A percentile compares a stretch with the other conserved stretches of the same genome.
phyloP scores from a whole-genome alignment of 1,140 invertebrate species.

The Hyposmocoma kahamanoa region DNA sequence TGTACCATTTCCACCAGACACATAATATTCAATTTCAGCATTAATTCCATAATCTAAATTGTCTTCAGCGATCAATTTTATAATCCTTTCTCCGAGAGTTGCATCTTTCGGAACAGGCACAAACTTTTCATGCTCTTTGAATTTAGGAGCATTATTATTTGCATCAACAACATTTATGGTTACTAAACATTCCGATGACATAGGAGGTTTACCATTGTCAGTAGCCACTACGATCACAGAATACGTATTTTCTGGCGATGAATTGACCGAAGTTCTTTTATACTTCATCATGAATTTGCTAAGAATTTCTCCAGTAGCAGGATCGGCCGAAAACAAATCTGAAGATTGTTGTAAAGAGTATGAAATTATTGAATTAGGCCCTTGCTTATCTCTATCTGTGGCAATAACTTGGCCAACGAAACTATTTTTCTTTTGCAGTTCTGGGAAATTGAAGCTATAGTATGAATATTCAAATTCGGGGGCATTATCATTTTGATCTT shows the following conservation, averaged over 20 bases:
- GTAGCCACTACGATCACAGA: constrained; percentile 89
- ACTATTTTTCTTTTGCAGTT: constrained; percentile 84
- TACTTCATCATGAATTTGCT: constrained; percentile 89
- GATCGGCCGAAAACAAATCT: constrained; percentile 92
- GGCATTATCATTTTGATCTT: constrained; percentile 96
- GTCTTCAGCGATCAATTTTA: constrained; percentile 85
- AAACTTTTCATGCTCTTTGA: constrained; percentile 82
- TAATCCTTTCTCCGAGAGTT: constrained; percentile 78
- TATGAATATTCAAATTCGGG: constrained; percentile 91
- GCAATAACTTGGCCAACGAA: constrained; percentile 93
- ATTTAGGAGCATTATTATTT: constrained; percentile 91
- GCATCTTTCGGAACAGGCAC: constrained; percentile 89
- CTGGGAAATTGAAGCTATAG: constrained; percentile 93
- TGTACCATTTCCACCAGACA: constrained; percentile 85
- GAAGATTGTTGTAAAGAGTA: constrained; percentile 94
- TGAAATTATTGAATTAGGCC: constrained; percentile 94
- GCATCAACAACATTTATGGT: constrained; percentile 92
- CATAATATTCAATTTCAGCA: constrained; percentile 88
- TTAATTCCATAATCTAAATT: constrained; percentile 88
- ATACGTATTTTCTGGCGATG: constrained; percentile 92
- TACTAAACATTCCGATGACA: constrained; percentile 88
- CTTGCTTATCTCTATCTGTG: constrained; percentile 91
- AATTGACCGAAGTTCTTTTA: constrained; percentile 83
- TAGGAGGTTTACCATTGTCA: constrained; percentile 94
- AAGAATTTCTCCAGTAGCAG: constrained; percentile 90